Evolutionary conservation across 92 coral and sea anemone species (phyloP), one percentile per base, ranked within the genome.

Genomic region (Porites divaricata): DNA sequence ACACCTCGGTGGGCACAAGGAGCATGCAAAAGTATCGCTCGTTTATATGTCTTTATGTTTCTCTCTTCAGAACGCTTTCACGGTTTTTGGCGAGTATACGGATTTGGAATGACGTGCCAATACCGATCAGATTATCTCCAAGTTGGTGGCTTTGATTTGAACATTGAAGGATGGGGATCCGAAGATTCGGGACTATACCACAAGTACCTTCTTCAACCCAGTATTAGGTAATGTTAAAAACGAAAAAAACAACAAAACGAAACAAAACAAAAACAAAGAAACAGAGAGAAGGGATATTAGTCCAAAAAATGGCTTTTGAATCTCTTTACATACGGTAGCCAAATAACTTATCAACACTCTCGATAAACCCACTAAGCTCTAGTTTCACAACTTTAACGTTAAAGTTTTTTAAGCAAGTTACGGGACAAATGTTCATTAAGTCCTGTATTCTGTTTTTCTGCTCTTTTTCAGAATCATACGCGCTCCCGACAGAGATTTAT

Each of bases 61-160:
- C 41, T 67, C 24, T 56, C 20, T 52, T 35, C 74, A 93, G 96
- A 85, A 49, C 93, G 96, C n/a, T 28, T 70, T 20, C 78, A 86
- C 65, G 98, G 98, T 0, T 93, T 91, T 78, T 95, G 98, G 98
- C 90, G 98, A 20, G 88, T 85, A 77, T 95, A 93, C 64, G 98
- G 98, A 28, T 95, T 85, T 68, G 98, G 98, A 1, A 95, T 95
- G 98, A 95, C 98, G 16, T 95, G 98, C 74, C 98, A 95, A 24
- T 91, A 95, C 54, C 85, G 97, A 8, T 68, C 93, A 2, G 98
- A 95, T 65, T 95, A 95, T 80, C 91, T 95, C 25, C 70, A 80
- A 7, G 95, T 90, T 51, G 98, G 98, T 8, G 98, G 98, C 22
- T 95, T 95, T 79, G 98, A 94, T 56, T 85, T 91, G 41, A 89